Conservation (phyloP, 2,113 vertebrate genomes). For the Carassius carassius region DNA sequence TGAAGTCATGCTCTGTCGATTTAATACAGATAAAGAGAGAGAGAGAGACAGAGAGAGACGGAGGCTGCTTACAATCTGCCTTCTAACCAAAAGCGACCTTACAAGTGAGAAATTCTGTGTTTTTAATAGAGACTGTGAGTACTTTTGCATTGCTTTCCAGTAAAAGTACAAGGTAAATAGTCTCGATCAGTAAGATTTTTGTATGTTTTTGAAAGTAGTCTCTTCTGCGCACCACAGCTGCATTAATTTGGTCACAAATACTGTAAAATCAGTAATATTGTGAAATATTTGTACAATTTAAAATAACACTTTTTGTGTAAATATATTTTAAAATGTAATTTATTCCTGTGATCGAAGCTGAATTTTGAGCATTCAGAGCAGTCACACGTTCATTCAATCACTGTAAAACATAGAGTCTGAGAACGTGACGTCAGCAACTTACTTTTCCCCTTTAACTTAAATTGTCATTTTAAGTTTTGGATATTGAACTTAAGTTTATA, state of each 20-base stretch:
- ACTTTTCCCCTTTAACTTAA: too few species aligned
- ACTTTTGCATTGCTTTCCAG: background rate
- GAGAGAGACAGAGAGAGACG: background rate
- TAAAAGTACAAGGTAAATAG: background rate
- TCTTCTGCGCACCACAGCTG: background rate
- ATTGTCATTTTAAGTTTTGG: too few species aligned
- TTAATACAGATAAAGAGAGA: constrained; percentile 9
- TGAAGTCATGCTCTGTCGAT: background rate
- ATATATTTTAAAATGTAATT: background rate
- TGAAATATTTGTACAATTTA: too few species aligned
- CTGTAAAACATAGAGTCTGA: too few species aligned
- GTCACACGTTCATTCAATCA: background rate
- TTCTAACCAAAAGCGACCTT: background rate
- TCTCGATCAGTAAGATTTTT: too few species aligned
- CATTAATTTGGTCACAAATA: background rate
- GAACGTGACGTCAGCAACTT: too few species aligned
- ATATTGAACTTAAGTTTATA: too few species aligned
- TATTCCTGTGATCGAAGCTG: background rate
- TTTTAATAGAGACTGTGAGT: background rate
- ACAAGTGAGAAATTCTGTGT: background rate
- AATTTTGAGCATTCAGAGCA: background rate
- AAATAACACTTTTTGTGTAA: background rate
- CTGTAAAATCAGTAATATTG: background rate
- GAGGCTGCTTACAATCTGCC: constrained; percentile 1
- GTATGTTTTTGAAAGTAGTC: background rate